Conservation (phyloP, 2,888 invertebrate species). For the Eretmocerus hayati region DNA sequence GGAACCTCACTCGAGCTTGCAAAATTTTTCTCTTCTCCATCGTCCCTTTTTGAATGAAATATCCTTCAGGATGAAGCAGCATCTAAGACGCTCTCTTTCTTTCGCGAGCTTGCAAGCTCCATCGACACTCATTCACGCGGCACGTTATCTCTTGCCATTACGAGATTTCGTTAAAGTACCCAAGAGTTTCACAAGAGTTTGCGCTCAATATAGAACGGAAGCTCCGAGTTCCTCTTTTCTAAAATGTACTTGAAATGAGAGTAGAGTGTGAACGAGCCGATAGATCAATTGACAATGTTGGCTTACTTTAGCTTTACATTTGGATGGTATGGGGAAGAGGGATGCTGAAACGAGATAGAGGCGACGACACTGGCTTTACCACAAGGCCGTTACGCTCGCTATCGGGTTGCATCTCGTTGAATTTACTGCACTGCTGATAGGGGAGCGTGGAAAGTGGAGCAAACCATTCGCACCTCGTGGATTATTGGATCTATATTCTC, state of each 20-base stretch:
- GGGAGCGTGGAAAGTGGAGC: slow-evolving; percentile 37
- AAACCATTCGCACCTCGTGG: slow-evolving; percentile 23
- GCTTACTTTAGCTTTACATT: not conserved
- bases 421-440: slow-evolving; percentile 41
- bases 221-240: no score
- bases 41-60: slow-evolving; percentile 5
- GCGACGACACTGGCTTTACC: slow-evolving; percentile 21
- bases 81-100: not conserved
- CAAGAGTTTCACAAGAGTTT: no score
- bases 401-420: slow-evolving; percentile 38
- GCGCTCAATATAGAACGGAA: no score
- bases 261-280: slow-evolving; percentile 32
- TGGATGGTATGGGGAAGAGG: not conserved
- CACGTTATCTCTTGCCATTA: slow-evolving; percentile 37
- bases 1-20: not conserved
- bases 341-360: not conserved
- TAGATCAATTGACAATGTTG: slow-evolving; percentile 41
- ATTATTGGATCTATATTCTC: slow-evolving; percentile 35
- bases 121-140: slow-evolving; percentile 28
- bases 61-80: slow-evolving; percentile 1
- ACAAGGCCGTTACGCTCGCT: slow-evolving; percentile 26
- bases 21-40: slow-evolving; percentile 5
- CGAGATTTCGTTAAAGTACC: slow-evolving; percentile 38
- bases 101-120: not conserved
- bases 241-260: no score